Conservation (phyloP, 2,888 invertebrate species). For the Acheta domesticus region DNA sequence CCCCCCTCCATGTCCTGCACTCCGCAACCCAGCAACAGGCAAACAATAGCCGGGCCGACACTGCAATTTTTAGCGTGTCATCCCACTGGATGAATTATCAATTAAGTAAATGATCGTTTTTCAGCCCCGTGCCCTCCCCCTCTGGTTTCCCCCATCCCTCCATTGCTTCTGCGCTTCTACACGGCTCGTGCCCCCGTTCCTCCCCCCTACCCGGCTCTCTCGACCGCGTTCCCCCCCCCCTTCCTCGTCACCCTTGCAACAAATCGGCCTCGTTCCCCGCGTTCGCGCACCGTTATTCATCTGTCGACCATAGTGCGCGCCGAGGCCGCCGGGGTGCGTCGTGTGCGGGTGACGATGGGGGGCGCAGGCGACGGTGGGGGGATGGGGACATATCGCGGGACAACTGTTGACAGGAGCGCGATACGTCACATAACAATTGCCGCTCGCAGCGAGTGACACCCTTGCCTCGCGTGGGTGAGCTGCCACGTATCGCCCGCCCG, state of each 20-base stretch:
- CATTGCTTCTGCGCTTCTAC: not conserved
- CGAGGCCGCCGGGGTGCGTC: not conserved
- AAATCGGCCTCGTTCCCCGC: not conserved
- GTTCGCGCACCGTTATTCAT: not conserved
- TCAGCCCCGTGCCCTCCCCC: not conserved
- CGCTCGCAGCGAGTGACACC: not conserved
- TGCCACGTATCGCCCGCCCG: no score
- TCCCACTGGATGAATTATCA: constrained; percentile 18
- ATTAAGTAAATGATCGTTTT: constrained; percentile 9
- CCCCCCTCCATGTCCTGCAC: not conserved
- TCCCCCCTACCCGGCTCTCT: not conserved
- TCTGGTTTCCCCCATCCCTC: not conserved
- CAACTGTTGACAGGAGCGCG: constrained; percentile 5
- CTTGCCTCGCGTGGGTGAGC: not conserved
- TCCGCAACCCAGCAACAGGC: not conserved
- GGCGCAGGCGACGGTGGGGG: not conserved
- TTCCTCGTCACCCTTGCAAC: not conserved
- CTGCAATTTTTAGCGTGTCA: not conserved
- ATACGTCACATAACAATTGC: not conserved
- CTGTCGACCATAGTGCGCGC: not conserved
- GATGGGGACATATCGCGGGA: not conserved
- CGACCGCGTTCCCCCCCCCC: not conserved
- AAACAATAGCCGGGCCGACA: not conserved
- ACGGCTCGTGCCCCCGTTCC: not conserved
- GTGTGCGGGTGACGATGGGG: not conserved